These are phyloP conservation scores for Boloria selene DNA, from an alignment of 2,888 invertebrate genomes.

Conservation along the genomic window DNA sequence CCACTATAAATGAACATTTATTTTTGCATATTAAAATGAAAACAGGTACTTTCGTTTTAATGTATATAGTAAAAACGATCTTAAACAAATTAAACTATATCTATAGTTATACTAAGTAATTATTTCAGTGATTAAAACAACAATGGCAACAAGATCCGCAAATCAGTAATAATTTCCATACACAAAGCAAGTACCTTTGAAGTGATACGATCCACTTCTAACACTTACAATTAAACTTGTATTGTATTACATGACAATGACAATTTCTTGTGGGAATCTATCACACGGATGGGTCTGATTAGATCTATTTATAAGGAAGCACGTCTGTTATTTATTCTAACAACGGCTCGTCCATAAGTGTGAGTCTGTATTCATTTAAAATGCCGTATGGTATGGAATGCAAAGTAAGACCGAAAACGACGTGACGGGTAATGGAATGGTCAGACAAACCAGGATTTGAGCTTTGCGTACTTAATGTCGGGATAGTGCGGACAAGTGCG, in stretches of 20 bases:
- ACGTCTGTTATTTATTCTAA: conserved; percentile 49
- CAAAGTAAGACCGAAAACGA: conserved; percentile 66
- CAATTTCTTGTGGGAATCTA: conserved; percentile 43
- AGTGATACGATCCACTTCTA: conserved; percentile 15
- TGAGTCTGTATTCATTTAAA: conserved; percentile 68
- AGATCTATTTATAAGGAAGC: conserved; percentile 45
- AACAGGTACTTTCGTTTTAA: too few species aligned
- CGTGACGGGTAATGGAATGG: conserved; percentile 62
- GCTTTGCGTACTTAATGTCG: conserved; percentile 13
- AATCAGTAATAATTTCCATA: neutral
- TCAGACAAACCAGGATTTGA: conserved; percentile 26
- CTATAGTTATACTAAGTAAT: too few species aligned
- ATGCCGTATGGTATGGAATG: conserved; percentile 71
- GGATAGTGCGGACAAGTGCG: conserved; percentile 1
- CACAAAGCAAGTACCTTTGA: neutral
- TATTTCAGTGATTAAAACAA: too few species aligned
- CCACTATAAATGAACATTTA: too few species aligned
- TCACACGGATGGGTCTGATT: conserved; percentile 44
- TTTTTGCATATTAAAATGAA: too few species aligned
- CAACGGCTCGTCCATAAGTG: conserved; percentile 51
- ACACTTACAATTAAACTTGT: conserved; percentile 10
- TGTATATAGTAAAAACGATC: too few species aligned
- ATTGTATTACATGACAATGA: conserved; percentile 32
- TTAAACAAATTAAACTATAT: too few species aligned
- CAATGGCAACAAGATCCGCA: too few species aligned